A percentile compares a stretch with the other conserved stretches of the same genome.
phyloP scores from a whole-genome alignment of 2,113 vertebrate genomes.

The Pituophis catenifer region DNA sequence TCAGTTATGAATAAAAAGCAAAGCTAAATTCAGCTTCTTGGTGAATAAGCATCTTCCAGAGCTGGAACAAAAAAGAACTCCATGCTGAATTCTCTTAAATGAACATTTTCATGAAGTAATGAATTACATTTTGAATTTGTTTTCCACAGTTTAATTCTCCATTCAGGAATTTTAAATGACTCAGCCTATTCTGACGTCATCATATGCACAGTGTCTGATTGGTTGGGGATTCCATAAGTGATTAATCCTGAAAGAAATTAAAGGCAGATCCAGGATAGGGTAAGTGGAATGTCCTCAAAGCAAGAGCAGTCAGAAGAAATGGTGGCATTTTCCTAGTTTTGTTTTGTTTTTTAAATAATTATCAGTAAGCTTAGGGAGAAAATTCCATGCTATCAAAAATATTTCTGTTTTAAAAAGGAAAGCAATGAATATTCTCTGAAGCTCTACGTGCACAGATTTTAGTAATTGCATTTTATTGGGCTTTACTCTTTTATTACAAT shows the following conservation, averaged over 20 bases:
- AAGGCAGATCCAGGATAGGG: background rate
- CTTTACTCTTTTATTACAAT: background rate
- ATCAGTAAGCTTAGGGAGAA: background rate
- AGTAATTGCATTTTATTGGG: background rate
- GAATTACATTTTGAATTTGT: background rate
- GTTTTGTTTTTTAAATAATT: background rate
- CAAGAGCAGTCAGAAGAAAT: background rate
- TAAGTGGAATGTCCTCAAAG: no score
- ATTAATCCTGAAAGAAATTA: background rate
- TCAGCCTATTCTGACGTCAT: background rate
- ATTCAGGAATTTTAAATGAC: background rate
- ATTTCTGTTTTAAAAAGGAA: background rate
- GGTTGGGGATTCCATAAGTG: background rate
- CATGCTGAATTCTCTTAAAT: background rate
- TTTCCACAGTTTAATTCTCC: background rate
- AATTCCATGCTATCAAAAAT: background rate
- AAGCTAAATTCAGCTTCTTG: background rate
- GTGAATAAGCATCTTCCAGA: background rate
- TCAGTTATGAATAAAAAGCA: background rate
- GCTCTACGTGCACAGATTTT: background rate
- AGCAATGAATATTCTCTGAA: background rate
- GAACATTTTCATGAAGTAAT: background rate
- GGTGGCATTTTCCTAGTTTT: background rate
- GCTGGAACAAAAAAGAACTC: background rate
- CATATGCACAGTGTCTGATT: background rate